Base-by-base conservation (phyloP, 37 sponge, comb jelly and placozoan genomes). In the Theonella swinhoei region DNA sequence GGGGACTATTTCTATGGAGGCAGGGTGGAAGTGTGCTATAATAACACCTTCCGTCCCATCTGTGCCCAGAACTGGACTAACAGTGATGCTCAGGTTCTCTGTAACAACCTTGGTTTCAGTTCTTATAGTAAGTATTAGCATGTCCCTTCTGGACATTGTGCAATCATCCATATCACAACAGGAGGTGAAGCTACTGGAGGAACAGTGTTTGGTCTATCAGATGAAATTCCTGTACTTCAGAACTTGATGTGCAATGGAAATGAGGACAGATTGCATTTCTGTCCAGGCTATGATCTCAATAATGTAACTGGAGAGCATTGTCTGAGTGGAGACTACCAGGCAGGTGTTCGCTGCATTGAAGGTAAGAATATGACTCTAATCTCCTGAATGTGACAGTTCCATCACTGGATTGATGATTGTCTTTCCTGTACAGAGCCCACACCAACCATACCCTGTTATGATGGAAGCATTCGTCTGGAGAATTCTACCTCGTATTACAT, bases 11-110 rank as follows among this genome's bases (percentile, higher is more conserved):
- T 47, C 54, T 47, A 47, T 47, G 54, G 54, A 29, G 71, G 39
- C 24, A 30, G 71, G 32, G 39, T 70, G 5, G 71, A 70, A 4
- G 71, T 70, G 71, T 70, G 71, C 39, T 70, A 31, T 38, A 70
- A 70, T 35, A 7, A 7, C 7, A 36, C 71, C 22, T 70, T 33
- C 39, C 20, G 39, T 70, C 30, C 71, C 4, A 9, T 70, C 8
- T 70, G 71, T 35, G 36, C 4, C 38, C 5, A 36, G 4, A 7
- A 22, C 5, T 70, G 36, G 36, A 30, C 24, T 9, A 9, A 70
- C 20, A 35, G 3, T 22, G 71, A 70, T 70, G 71, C 71, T 20
- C 5, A 4, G 8, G 71, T 70, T 5, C 7, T 70, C 22, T 70
- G 71, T 14, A 17, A 47, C 54, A 7, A 47, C 7, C 7, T 47